phyloP scores from a whole-genome alignment of 1,140 invertebrate species.

The Dendroctonus valens region DNA sequence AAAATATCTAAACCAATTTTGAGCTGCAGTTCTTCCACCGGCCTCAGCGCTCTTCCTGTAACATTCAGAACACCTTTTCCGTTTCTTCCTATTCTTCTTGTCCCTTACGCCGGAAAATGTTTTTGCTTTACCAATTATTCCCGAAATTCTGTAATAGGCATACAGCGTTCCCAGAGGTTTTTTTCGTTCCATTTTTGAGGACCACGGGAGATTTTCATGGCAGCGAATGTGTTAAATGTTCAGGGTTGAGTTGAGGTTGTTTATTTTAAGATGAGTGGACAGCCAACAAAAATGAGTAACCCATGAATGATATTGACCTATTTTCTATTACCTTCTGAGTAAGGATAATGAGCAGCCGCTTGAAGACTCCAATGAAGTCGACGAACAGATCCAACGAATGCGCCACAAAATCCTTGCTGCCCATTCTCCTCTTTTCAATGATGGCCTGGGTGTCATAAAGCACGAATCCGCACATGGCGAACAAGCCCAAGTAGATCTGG shows the following conservation, averaged over 20 bases:
- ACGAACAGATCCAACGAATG: conserved; percentile 90
- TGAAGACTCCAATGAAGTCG: conserved; percentile 90
- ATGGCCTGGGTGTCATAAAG: conserved; percentile 96
- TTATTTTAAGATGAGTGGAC: not conserved
- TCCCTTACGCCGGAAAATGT: too few relatives aligned
- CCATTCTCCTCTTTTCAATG: conserved; percentile 85
- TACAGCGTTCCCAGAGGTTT: too few relatives aligned
- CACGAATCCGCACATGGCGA: conserved; percentile 91
- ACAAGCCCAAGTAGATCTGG: conserved; percentile 83
- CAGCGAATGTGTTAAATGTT: conserved; percentile 1
- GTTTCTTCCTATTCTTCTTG: too few relatives aligned
- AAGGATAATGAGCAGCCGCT: conserved; percentile 82
- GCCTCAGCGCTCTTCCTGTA: too few relatives aligned
- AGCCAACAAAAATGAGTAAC: conserved; percentile 3
- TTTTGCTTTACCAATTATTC: too few relatives aligned
- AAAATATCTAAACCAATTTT: too few relatives aligned
- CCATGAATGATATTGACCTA: conserved; percentile 40
- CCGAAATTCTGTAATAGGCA: too few relatives aligned
- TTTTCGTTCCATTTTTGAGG: too few relatives aligned
- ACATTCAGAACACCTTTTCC: too few relatives aligned
- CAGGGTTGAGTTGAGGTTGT: not conserved
- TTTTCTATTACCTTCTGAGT: conserved; percentile 74
- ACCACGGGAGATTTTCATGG: too few relatives aligned
- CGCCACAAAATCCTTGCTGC: conserved; percentile 89
- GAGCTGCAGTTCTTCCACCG: too few relatives aligned